A percentile compares a stretch with the other conserved stretches of the same genome.
phyloP scores from a whole-genome alignment of 2,888 invertebrate species.

The Chalcis sispes region DNA sequence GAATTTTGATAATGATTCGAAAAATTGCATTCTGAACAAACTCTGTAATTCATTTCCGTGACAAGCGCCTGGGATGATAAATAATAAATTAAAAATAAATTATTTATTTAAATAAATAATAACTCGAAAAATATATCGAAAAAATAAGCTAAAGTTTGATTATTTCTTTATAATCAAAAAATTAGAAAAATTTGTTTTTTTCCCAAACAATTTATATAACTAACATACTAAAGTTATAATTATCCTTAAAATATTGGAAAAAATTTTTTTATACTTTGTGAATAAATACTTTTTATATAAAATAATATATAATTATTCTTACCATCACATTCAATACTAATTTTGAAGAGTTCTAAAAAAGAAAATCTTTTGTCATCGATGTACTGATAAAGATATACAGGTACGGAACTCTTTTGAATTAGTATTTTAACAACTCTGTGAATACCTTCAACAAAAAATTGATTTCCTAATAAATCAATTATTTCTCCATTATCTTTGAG shows the following conservation, averaged over 20 bases:
- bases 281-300: no score
- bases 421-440: constrained; percentile 63
- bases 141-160: no score
- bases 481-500: constrained; percentile 55
- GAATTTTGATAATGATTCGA: background rate
- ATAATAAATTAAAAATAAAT: background rate
- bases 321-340: no score
- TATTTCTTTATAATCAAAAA: no score
- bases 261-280: no score
- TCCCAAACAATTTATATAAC: no score
- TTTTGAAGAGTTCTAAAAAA: constrained; percentile 58
- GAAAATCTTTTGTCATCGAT: constrained; percentile 61
- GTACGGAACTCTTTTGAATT: constrained; percentile 35
- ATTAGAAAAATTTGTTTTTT: no score
- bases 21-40: constrained; percentile 59
- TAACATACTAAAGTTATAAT: no score
- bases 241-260: no score
- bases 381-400: constrained; percentile 67
- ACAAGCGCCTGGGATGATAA: constrained; percentile 56
- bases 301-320: background rate
- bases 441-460: constrained; percentile 63
- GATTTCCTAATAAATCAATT: constrained; percentile 60
- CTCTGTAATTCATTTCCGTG: constrained; percentile 66
- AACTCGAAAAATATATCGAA: no score
- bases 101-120: background rate